phyloP scores from a whole-genome alignment of 37 sponge, comb jelly and placozoan genomes.

The Halichondria panicea region DNA sequence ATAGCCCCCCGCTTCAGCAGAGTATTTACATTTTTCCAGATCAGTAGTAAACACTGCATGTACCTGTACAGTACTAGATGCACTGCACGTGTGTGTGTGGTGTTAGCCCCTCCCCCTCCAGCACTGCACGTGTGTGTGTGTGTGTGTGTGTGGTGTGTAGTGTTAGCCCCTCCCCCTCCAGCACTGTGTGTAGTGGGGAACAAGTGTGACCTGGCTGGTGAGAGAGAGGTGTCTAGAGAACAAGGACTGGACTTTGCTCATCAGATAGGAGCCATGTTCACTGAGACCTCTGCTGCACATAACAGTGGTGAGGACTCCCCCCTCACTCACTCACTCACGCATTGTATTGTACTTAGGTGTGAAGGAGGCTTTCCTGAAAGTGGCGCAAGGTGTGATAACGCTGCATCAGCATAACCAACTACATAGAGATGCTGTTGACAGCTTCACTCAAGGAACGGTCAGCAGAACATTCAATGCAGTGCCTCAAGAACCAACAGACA shows the following conservation, averaged over 20 bases:
- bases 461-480: too few species aligned
- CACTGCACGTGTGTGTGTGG: too few species aligned
- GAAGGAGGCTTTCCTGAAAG: constrained; percentile 67
- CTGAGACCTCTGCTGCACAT: constrained; percentile 59
- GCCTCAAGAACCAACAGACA: too few species aligned
- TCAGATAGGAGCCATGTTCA: constrained; percentile 53
- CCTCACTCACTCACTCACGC: neutral
- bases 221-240: constrained; percentile 36
- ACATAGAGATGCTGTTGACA: neutral
- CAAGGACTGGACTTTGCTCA: constrained; percentile 52
- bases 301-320: constrained; percentile 37
- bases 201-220: constrained; percentile 53
- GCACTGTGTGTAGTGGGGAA: constrained; percentile 67
- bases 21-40: too few species aligned
- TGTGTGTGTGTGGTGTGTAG: too few species aligned
- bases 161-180: neutral
- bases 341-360: constrained; percentile 15
- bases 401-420: constrained; percentile 38
- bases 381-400: constrained; percentile 46
- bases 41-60: too few species aligned
- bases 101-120: neutral
- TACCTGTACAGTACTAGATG: too few species aligned
- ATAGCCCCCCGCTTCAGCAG: too few species aligned
- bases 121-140: neutral
- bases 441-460: too few species aligned